Evolutionary conservation across 2,797 vertebrate species (phyloP).

Genomic region (Muscicapa comitata): DNA sequence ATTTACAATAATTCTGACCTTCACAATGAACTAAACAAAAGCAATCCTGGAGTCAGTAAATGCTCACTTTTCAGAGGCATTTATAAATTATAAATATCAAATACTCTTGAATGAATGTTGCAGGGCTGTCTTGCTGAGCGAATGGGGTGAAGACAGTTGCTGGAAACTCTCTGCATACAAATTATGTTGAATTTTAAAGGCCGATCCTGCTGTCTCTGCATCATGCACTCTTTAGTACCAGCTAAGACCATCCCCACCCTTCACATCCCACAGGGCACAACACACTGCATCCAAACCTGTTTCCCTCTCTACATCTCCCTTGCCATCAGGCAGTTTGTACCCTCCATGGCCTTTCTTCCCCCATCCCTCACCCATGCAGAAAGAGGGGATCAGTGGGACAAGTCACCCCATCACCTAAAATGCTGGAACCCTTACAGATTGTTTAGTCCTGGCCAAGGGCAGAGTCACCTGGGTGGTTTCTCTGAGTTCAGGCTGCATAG

Average conservation of each 20-base stretch:
- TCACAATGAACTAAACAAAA: conserved; percentile 28
- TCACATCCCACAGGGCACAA: neutral
- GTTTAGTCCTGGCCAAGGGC: neutral
- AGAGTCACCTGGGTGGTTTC: neutral
- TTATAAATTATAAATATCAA: neutral
- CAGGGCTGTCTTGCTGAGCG: neutral
- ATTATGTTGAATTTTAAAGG: neutral
- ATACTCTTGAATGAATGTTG: neutral
- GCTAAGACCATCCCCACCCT: neutral
- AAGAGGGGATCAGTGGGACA: neutral
- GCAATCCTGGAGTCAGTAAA: neutral
- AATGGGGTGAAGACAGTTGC: neutral
- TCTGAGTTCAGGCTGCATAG: neutral
- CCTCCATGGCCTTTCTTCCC: neutral
- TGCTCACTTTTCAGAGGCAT: neutral
- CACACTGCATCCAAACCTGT: neutral
- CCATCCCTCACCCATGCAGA: no score
- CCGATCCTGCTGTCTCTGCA: neutral
- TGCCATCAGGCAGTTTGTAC: neutral
- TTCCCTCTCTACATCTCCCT: neutral
- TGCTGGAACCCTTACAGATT: no score
- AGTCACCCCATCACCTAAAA: neutral
- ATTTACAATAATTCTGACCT: conserved; percentile 30
- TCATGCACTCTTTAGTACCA: neutral
- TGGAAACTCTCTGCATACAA: conserved; percentile 24